These are phyloP conservation scores for Adelges cooleyi DNA, from an alignment of 1,140 invertebrate genomes.

Conservation along the genomic window DNA sequence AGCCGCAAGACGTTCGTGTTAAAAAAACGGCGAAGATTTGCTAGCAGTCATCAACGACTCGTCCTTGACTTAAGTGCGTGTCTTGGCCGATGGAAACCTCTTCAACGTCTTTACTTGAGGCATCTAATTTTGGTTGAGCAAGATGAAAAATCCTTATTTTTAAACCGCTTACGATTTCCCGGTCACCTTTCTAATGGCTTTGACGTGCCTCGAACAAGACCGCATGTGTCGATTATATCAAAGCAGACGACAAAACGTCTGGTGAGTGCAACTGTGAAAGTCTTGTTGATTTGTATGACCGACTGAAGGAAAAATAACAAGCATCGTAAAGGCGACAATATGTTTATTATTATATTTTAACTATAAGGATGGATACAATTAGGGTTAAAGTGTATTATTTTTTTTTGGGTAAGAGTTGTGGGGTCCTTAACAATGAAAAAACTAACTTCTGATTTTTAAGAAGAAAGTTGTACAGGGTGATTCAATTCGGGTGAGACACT, in stretches of 20 bases:
- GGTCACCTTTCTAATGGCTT: constrained; percentile 67
- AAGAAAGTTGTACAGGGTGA: too few species aligned
- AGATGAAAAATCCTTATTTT: too few species aligned
- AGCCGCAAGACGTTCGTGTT: neutral
- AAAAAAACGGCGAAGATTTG: too few species aligned
- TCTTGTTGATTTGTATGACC: constrained; percentile 71
- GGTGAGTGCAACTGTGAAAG: constrained; percentile 89
- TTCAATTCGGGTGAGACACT: too few species aligned
- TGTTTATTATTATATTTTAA: too few species aligned
- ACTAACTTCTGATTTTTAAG: too few species aligned
- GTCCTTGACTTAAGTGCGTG: constrained; percentile 84
- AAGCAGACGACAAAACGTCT: constrained; percentile 85
- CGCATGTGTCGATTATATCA: constrained; percentile 89
- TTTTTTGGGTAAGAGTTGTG: too few species aligned
- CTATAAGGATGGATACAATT: neutral
- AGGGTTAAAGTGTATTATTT: too few species aligned
- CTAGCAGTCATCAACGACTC: too few species aligned
- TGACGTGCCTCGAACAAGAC: constrained; percentile 73
- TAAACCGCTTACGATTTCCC: neutral
- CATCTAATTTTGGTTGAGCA: constrained; percentile 96
- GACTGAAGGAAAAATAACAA: constrained; percentile 44
- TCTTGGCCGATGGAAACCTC: constrained; percentile 98
- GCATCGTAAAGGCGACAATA: too few species aligned
- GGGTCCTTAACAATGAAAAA: too few species aligned
- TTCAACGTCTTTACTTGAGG: constrained; percentile 95